Evolutionary conservation across 2,797 vertebrate species (phyloP), one percentile per base, ranked within the genome.

Genomic region (Taenioides sp.): DNA sequence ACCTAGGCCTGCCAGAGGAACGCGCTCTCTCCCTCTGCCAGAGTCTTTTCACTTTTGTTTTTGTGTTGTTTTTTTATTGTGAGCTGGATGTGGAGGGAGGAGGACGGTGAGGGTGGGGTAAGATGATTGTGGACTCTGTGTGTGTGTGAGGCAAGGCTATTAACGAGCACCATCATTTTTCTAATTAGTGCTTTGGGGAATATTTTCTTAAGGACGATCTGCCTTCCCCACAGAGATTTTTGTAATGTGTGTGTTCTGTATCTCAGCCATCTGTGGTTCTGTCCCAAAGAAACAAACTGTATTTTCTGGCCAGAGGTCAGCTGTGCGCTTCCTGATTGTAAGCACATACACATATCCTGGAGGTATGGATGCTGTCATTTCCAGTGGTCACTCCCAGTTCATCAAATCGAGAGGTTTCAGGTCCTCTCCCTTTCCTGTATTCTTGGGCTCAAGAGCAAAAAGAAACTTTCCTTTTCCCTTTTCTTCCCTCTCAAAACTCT

Each of bases 181-280:
- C 89, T 93, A 94, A 94, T 94, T 94, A 92, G 92, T 91, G 91
- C 93, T 93, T 92, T 90, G 83, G 92, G 91, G 91, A 94, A 92
- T 93, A 92, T 94, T 94, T 93, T 93, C 86, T 92, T 93, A 91
- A 91, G 91, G 85, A 88, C 84, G 81, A 90, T 85, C 79, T 77
- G 88, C 88, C 86, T 90, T 93, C 89, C 91, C 88, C 90, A 85
- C 76, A 78, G 87, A 90, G 88, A 87, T 88, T 90, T 86, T 87
- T 76, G 78, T 69, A 71, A 64, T 70, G 71, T 18, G 52, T 47
- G 71, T 78, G 69, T 60, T 55, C 52, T 55, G 43, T 59, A 54
- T 69, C 16, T 55, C 11, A 50, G 64, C 67, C 47, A 65, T 83
- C 67, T 70, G 63, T 27, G 65, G 20, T 69, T 80, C 63, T 74